Evolutionary conservation across 2,888 invertebrate genomes (phyloP).

Genomic region (Leucophenga maculata): DNA sequence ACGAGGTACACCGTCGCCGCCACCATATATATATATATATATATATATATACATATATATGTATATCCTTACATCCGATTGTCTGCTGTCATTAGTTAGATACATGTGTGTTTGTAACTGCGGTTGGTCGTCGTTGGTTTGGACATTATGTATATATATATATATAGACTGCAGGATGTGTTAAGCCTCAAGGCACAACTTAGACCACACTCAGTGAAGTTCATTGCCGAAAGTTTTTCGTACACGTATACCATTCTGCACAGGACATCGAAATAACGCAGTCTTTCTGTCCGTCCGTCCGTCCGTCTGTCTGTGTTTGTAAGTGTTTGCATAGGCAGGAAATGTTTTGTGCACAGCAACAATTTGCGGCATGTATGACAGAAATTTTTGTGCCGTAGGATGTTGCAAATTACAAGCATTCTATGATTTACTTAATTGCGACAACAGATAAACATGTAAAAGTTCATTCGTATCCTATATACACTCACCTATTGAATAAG

Average conservation of each 20-base stretch:
- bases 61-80: neutral
- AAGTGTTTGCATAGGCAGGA: constrained; percentile 20
- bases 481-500: too few species aligned
- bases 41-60: too few species aligned
- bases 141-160: constrained; percentile 30
- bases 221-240: constrained; percentile 59
- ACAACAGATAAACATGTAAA: constrained; percentile 10
- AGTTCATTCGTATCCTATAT: too few species aligned
- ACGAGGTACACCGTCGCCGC: neutral
- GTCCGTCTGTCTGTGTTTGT: constrained; percentile 10
- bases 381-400: constrained; percentile 35
- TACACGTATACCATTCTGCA: neutral
- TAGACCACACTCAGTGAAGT: constrained; percentile 45
- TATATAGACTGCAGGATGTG: constrained; percentile 56
- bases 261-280: neutral
- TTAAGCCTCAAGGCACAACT: constrained; percentile 36
- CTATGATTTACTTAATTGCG: constrained; percentile 56
- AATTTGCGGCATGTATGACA: constrained; percentile 10
- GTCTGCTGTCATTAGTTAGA: constrained; percentile 7
- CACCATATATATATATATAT: too few species aligned
- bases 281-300: neutral
- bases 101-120: constrained; percentile 8
- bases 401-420: constrained; percentile 53
- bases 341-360: constrained; percentile 15
- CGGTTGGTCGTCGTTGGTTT: neutral